A percentile compares a stretch with the other conserved stretches of the same genome.
phyloP scores from a whole-genome alignment of 2,888 invertebrate species.

The Acleris holmiana region DNA sequence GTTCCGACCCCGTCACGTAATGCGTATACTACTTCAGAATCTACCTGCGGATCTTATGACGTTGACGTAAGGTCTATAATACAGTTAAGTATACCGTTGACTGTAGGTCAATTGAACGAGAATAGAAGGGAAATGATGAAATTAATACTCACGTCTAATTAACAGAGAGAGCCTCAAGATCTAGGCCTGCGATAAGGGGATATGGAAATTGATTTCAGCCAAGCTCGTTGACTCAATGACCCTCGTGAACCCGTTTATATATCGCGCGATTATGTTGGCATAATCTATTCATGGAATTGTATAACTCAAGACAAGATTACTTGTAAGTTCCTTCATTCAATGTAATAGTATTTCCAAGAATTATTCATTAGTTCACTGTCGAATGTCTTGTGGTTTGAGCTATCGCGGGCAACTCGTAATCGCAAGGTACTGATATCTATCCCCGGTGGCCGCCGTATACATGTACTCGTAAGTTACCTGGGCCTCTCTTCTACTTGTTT shows the following conservation, averaged over 20 bases:
- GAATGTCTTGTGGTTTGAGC: too few species aligned
- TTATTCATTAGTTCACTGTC: too few species aligned
- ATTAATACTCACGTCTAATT: conserved; percentile 40
- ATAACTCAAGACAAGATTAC: background rate
- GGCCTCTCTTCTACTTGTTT: too few species aligned
- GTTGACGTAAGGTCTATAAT: too few species aligned
- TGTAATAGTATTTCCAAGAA: background rate
- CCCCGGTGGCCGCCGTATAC: too few species aligned
- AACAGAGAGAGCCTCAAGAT: conserved; percentile 37
- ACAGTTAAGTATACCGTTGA: conserved; percentile 1
- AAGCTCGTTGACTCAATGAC: conserved; percentile 31
- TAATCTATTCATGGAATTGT: conserved; percentile 4
- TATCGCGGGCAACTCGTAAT: too few species aligned
- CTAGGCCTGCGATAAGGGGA: conserved; percentile 35
- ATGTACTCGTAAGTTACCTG: too few species aligned
- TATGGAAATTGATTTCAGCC: conserved; percentile 35
- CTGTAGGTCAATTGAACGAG: conserved; percentile 37
- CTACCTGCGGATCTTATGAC: too few species aligned
- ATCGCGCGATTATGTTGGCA: conserved; percentile 10
- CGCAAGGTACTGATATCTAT: too few species aligned
- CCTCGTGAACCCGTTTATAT: conserved; percentile 20
- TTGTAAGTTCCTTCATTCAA: background rate
- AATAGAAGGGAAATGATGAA: conserved; percentile 41
- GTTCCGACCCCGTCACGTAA: conserved; percentile 32
- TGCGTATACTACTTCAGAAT: too few species aligned